Percentiles rank a stretch among this genome's conserved stretches.
Conservation (phyloP, 92 coral and sea anemone genomes). For the Palythoa heliodiscus region DNA sequence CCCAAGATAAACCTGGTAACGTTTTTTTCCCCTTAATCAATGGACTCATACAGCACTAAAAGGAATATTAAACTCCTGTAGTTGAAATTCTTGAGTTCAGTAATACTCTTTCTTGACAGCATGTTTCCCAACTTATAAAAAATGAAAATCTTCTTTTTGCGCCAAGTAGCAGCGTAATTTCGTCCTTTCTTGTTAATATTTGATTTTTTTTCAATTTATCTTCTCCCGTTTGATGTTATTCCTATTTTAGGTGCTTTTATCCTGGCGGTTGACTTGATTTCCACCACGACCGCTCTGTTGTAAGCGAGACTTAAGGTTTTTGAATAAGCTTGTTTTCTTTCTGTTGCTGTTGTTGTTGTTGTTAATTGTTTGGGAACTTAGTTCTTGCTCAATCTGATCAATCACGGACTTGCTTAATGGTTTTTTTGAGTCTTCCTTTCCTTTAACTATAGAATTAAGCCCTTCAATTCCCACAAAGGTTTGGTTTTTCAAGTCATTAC, state of each 20-base stretch:
- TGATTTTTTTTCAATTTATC: background rate
- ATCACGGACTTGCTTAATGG: background rate
- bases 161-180: background rate
- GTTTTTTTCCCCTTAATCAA: too few species aligned
- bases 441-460: slow-evolving; percentile 1
- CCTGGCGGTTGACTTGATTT: background rate
- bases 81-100: too few species aligned
- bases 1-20: too few species aligned
- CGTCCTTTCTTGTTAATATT: background rate
- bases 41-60: too few species aligned
- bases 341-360: background rate
- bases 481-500: background rate
- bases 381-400: slow-evolving; percentile 11
- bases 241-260: background rate
- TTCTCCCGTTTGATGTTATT: background rate
- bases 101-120: too few species aligned
- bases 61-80: too few species aligned
- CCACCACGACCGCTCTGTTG: background rate
- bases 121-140: too few species aligned
- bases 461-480: slow-evolving; percentile 31
- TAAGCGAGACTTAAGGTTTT: background rate
- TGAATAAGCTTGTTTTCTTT: background rate
- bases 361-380: slow-evolving; percentile 21
- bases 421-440: background rate
- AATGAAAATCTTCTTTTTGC: too few species aligned